Evolutionary conservation across 2,888 invertebrate genomes (phyloP), one percentile per base, ranked within the genome.

Genomic region (Cataglyphis rosenhaueri): DNA sequence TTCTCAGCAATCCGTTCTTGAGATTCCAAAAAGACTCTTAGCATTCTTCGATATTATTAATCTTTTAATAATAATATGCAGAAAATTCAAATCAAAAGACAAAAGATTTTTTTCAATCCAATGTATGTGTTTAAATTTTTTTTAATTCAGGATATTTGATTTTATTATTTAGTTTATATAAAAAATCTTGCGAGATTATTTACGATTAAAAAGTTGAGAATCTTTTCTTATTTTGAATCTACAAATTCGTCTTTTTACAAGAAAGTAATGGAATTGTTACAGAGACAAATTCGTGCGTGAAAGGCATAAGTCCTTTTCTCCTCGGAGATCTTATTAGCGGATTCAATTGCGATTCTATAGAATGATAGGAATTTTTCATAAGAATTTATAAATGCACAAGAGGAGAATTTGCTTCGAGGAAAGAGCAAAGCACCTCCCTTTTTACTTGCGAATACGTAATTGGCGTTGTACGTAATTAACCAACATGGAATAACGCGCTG

Each of bases 251-350:
- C 18, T 12, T 21, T 3, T 52, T 38, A 15, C 29, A 52, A 57
- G 15, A 18, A 70, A 35, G 29, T 38, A 41, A 15, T 4, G 32
- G n/a, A 44, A 55, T 25, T 32, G 18, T 74, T 41, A 35, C 52
- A 55, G 44, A 25, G 12, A 21, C 35, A 55, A 41, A 29, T 55
- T 57, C 29, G 32, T 6, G 32, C 6, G 32, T 6, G 25, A 65
- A 65, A 79, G 65, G 57, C 59, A 44, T 82, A 87, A 89, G 78
- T 76, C 81, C 76, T 65, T 84, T 81, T 82, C 81, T 87, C 64
- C 82, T 85, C 55, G 85, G 85, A 86, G 82, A 84, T 86, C 91
- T 90, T 87, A 88, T 91, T 91, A 90, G 85, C 81, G 83, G 81
- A 32, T 65, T 74, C 73, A 78, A 83, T 83, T 76, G 32, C 83